A percentile compares a stretch with the other conserved stretches of the same genome.
Evolutionary conservation across 2,113 vertebrate genomes (phyloP).

Genomic region (Hyaena hyaena): DNA sequence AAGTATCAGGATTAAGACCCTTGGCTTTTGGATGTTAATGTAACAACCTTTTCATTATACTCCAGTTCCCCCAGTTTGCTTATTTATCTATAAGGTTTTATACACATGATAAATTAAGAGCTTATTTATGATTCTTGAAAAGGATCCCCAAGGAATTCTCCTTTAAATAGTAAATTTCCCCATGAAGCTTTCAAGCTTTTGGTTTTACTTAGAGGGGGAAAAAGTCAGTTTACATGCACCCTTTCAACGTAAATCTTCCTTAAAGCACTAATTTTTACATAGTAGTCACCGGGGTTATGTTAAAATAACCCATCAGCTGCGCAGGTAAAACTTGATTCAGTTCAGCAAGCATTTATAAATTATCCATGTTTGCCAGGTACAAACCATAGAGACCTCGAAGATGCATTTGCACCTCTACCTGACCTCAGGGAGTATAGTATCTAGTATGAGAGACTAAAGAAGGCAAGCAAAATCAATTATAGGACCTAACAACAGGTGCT

Average conservation of each 20-base stretch:
- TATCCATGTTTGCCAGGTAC: fast-evolving
- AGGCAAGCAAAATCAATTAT: neutral
- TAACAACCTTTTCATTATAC: neutral
- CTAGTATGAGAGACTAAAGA: neutral
- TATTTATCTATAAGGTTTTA: neutral
- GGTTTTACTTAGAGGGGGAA: neutral
- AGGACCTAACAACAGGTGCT: neutral
- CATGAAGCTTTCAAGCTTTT: neutral
- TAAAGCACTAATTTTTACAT: neutral
- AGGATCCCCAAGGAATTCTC: neutral
- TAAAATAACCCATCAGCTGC: neutral
- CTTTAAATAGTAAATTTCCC: neutral
- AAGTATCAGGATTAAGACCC: neutral
- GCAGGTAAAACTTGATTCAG: neutral
- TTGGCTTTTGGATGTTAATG: neutral
- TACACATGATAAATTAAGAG: neutral
- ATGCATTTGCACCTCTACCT: neutral
- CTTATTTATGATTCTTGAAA: neutral
- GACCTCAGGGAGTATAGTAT: neutral
- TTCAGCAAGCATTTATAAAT: neutral
- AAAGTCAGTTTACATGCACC: neutral
- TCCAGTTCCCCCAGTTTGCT: neutral
- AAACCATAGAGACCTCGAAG: neutral
- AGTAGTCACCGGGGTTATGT: neutral
- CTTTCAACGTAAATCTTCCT: neutral